Evolutionary conservation across 2,113 vertebrate species (phyloP), one percentile per base, ranked within the genome.

Genomic region (Oreotragus oreotragus): DNA sequence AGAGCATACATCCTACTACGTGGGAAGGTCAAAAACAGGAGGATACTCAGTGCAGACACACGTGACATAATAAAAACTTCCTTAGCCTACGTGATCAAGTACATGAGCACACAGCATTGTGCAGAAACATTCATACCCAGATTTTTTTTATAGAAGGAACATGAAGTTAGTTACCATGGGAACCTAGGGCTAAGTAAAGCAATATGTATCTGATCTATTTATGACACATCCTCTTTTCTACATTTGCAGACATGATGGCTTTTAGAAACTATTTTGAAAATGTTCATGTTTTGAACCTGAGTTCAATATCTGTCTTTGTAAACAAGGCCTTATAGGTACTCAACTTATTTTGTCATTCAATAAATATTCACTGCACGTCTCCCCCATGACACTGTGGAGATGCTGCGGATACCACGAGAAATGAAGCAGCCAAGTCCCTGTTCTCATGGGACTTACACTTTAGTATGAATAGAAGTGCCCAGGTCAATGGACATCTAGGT

Each of bases 171-270:
- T 97, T 96, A 89, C 97, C 83, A 98, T 97, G 96, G 98, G 92
- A 98, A 98, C 97, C 77, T 66, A 77, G 58, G 70, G 80, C 97
- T 95, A 96, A 97, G 95, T 88, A 93, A 96, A 96, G 96, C 94
- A 92, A 62, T 96, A 96, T 83, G 92, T 89, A 96, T 91, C 86
- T 95, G 64, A 94, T 98, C 97, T 98, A 95, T 96, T 97, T 97
- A 97, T 94, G 90, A 97, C 47, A 90, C 62, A 97, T 89, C 27
- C 17, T 92, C 73, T 95, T 94, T 23, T 80, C 87, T 83, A 58
- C 88, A 97, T 83, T 84, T 97, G 70, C 66, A 66, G 64, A 90
- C 47, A 93, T n/a, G 49, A 73, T 23, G 81, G 73, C 84, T 79
- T 98, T 94, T 39, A 90, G 77, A 98, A 97, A 92, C 89, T 70